These are phyloP conservation scores for Albula goreensis DNA, from an alignment of 2,113 vertebrate species.

Conservation along the genomic window DNA sequence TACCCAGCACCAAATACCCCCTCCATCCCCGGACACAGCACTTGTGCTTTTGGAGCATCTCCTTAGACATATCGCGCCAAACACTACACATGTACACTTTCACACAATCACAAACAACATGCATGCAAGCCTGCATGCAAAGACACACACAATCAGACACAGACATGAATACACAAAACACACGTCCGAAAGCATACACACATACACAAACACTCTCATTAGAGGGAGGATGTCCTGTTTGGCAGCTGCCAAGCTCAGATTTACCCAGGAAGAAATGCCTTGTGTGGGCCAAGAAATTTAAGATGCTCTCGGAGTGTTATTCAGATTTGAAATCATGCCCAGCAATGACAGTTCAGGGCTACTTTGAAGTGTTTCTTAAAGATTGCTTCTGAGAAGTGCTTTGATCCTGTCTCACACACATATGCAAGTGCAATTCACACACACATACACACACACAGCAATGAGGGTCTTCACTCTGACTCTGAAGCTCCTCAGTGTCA, in stretches of 20 bases:
- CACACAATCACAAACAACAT: background rate
- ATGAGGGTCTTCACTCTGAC: background rate
- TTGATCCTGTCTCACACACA: background rate
- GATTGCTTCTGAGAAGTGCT: background rate
- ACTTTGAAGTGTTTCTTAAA: background rate
- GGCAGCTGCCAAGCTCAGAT: background rate
- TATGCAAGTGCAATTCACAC: background rate
- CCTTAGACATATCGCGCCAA: no score
- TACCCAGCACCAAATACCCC: no score
- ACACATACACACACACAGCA: background rate
- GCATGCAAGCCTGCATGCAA: no score
- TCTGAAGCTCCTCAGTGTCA: no score
- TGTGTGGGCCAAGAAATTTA: background rate
- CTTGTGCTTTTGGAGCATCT: no score
- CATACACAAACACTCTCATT: conserved; percentile 32
- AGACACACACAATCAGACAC: background rate
- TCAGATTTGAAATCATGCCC: background rate
- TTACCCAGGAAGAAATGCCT: conserved; percentile 2
- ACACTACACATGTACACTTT: no score
- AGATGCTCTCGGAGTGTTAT: background rate
- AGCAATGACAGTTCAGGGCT: background rate
- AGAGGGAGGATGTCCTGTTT: conserved; percentile 18
- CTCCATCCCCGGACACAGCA: background rate
- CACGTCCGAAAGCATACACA: background rate
- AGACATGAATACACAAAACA: background rate